Evolutionary conservation across 2,888 invertebrate genomes (phyloP).

Genomic region (Apodemia duryi): DNA sequence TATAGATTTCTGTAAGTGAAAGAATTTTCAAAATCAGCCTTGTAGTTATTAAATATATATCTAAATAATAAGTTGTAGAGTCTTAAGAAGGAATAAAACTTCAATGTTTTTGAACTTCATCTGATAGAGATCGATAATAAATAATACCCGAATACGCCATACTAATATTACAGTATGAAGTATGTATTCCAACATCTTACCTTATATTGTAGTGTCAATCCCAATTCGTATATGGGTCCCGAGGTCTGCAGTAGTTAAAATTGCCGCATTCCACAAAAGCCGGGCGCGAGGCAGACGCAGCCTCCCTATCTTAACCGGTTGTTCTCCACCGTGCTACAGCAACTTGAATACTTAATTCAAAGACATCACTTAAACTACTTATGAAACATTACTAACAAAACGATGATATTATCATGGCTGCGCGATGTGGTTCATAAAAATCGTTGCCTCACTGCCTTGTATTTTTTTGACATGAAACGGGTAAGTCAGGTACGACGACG

Average conservation of each 20-base stretch:
- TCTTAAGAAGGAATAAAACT: no score
- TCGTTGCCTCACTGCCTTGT: slow-evolving; percentile 45
- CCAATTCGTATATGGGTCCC: slow-evolving; percentile 67
- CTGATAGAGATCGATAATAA: no score
- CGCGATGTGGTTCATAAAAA: slow-evolving; percentile 50
- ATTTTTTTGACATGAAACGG: slow-evolving; percentile 38
- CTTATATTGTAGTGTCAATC: slow-evolving; percentile 61
- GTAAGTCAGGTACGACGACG: slow-evolving; percentile 50
- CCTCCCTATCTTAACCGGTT: slow-evolving; percentile 72
- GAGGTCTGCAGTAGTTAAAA: slow-evolving; percentile 77
- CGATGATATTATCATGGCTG: slow-evolving; percentile 50
- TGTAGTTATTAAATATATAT: no score
- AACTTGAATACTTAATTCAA: slow-evolving; percentile 39
- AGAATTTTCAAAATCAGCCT: no score
- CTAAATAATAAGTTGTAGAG: no score
- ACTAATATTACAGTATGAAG: background rate
- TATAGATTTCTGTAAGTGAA: background rate
- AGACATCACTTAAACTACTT: slow-evolving; percentile 66
- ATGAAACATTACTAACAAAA: slow-evolving; percentile 48
- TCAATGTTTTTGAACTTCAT: no score
- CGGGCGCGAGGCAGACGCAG: slow-evolving; percentile 71
- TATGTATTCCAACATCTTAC: slow-evolving; percentile 22
- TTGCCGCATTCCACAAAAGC: slow-evolving; percentile 76
- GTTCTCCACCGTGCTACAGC: slow-evolving; percentile 43
- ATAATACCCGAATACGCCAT: no score